Base-by-base conservation (phyloP, 2,888 invertebrate genomes). In the Tetanocera ferruginea region DNA sequence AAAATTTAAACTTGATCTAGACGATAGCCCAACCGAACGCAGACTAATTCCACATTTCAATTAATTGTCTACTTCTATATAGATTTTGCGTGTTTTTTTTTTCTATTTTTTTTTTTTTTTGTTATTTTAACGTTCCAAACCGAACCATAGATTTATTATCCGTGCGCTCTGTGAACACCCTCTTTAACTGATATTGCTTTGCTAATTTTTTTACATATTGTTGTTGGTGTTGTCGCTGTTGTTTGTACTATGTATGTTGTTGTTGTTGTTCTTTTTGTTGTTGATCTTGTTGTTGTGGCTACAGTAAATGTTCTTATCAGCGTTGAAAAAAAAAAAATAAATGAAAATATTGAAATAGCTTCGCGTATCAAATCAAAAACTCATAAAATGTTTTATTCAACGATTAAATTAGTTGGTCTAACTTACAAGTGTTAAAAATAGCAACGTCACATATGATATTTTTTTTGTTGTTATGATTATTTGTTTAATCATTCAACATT, bases 1-100 rank as follows among this genome's bases (percentile, higher is more conserved):
- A 55, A 55, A 55, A 5, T 55, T 37, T 37, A 34, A 52, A 31
- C 25, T 57, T 73, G 79, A 70, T 76, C 81, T 81, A 76, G 17
- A 75, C 81, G 81, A 80, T 82, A 86, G 84, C 82, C 85, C 83
- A 81, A 81, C 81, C 84, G 82, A 87, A 81, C 83, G 83, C 84
- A 84, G 85, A 87, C 87, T 87, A 84, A 80, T 71, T 73, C 52
- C 9, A 78, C 78, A 75, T 73, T 77, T 37, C 66, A 64, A 76
- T 77, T 74, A 76, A 73, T 74, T 77, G 34, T 73, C 62, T 73
- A 70, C 31, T 71, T 79, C 69, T 67, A 77, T 64, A 51, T 43
- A 74, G 62, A 17, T 60, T 2, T 64, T 64, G 51, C 51, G 19
- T 19, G 37, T 60, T 11, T 37, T n/a, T 17, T 60, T 28, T 19